Evolutionary conservation across 1,140 invertebrate species (phyloP), one percentile per base, ranked within the genome.

Genomic region (Magallana gigas): DNA sequence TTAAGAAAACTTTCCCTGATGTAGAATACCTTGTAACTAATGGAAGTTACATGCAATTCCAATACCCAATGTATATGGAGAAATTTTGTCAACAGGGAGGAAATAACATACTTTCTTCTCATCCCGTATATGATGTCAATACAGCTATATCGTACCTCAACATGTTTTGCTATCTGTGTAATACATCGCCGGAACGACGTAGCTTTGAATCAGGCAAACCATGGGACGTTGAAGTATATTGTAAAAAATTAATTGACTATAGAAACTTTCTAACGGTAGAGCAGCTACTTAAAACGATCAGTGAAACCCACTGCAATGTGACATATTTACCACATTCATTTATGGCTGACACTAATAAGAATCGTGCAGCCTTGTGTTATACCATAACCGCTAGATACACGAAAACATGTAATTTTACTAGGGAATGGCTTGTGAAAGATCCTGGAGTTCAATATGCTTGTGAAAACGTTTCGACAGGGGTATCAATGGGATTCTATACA

Each of bases 141-240:
- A 64, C 60, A 64, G 18, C 8, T 64, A 64, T 64, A n/a, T 64
- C 60, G 16, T 64, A 64, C 18, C 18, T 16, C 16, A 64, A 64
- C 60, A 64, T 64, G 60, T 64, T n/a, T 64, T 64, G 60, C 60
- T 64, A 64, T 64, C 18, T 64, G 18, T 64, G 60, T 16, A 64
- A 64, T 16, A 64, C 18, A 18, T 8, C 60, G 8, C 11, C 6
- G 8, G 16, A n/a, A n/a, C 7, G 8, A n/a, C 8, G 11, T 18
- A 64, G 16, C 18, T 18, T 8, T 7, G 16, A 16, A 64, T 64
- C 60, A 8, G 11, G 16, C 11, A 64, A 64, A 64, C 60, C 60
- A 16, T 64, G 60, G 60, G 60, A 64, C 14, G 6, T 64, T 8
- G 60, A 64, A 64, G 18, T 64, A 16, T 64, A 64, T 18, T 64